Conservation (phyloP, 1,140 invertebrate genomes). For the Temnothorax longispinosus region DNA sequence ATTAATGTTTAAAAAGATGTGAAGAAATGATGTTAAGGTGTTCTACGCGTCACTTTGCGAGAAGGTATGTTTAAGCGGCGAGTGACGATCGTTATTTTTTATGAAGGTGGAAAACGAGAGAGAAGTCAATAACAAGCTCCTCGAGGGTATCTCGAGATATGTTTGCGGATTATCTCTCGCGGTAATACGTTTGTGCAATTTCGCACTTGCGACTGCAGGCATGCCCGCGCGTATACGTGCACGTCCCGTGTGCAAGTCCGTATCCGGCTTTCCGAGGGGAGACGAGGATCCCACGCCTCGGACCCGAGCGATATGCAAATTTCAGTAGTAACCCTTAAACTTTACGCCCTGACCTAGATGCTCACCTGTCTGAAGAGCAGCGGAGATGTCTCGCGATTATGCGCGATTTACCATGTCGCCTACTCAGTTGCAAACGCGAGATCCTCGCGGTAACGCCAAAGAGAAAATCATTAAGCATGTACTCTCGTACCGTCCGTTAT, state of each 20-base stretch:
- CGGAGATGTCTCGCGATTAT: constrained; percentile 59
- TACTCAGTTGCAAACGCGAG: background rate
- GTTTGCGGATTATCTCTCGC: background rate
- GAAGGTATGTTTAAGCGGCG: no score
- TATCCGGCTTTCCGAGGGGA: background rate
- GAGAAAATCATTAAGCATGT: background rate
- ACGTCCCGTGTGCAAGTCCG: background rate
- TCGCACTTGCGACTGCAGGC: constrained; percentile 11
- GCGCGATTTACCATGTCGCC: constrained; percentile 59
- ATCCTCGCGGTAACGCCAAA: background rate
- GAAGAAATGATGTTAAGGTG: no score
- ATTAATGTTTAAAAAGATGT: no score
- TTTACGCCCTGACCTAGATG: constrained; percentile 73
- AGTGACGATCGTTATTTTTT: no score
- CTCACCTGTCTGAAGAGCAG: constrained; percentile 59
- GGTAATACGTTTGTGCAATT: constrained; percentile 33
- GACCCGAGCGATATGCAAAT: constrained; percentile 70
- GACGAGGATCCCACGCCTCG: constrained; percentile 24
- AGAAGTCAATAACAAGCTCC: background rate
- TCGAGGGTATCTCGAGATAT: constrained; percentile 1
- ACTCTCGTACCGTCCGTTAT: background rate
- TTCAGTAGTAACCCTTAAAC: constrained; percentile 76
- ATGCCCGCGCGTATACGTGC: background rate
- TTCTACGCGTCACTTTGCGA: no score
- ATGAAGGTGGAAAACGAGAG: no score